Conservation (phyloP, 2,113 vertebrate genomes). For the Choloepus hoffmanni region DNA sequence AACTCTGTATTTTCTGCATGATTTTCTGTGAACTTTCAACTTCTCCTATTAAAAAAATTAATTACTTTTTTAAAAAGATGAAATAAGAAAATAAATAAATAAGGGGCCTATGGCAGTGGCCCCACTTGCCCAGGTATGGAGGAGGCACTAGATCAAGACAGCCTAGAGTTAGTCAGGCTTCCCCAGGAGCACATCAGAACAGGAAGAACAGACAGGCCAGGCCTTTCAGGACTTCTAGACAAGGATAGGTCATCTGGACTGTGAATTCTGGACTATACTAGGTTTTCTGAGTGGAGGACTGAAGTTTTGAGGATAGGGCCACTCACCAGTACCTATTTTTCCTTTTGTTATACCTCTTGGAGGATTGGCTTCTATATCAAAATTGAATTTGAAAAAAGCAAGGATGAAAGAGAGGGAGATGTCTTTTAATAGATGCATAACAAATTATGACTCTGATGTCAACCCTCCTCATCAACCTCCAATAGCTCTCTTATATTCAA, state of each 20-base stretch:
- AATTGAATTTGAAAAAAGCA: constrained; percentile 1
- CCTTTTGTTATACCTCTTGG: neutral
- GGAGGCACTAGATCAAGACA: neutral
- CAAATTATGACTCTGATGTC: neutral
- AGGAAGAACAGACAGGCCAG: neutral
- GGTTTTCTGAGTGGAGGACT: neutral
- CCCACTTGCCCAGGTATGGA: neutral
- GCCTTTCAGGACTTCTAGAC: neutral
- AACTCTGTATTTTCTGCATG: no score
- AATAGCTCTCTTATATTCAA: neutral
- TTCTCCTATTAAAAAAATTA: no score
- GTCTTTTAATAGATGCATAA: neutral
- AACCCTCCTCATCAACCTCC: neutral
- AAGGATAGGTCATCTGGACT: neutral
- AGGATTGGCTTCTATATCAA: neutral
- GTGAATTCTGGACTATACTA: neutral
- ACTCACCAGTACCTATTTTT: neutral
- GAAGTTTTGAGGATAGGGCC: neutral
- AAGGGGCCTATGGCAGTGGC: neutral
- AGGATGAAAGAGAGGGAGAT: neutral
- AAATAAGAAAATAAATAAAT: neutral
- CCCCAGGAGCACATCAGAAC: neutral
- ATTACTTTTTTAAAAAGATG: no score
- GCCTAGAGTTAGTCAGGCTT: neutral
- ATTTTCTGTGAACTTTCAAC: no score